phyloP scores from a whole-genome alignment of 2,888 invertebrate genomes.

The Apodemia zela region DNA sequence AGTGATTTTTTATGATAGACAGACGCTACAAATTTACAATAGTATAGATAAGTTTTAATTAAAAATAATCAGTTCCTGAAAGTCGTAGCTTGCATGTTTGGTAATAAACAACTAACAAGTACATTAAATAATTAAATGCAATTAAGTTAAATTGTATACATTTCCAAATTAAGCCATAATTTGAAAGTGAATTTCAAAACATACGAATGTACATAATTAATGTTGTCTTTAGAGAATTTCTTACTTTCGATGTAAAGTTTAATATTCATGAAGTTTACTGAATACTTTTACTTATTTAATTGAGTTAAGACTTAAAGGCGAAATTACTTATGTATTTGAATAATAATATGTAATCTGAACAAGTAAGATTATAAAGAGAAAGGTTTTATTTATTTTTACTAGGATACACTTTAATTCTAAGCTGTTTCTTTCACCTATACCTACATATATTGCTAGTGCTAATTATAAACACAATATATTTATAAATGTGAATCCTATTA shows the following conservation, averaged over 20 bases:
- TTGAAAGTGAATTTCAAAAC: slow-evolving; percentile 13
- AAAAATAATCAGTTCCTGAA: not conserved
- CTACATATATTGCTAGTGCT: too few relatives aligned
- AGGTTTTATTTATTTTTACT: too few relatives aligned
- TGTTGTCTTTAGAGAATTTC: not conserved
- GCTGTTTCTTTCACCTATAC: too few relatives aligned
- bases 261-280: not conserved
- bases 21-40: too few relatives aligned
- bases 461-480: too few relatives aligned
- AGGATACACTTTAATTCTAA: too few relatives aligned
- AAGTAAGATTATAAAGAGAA: too few relatives aligned
- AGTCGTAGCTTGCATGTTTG: not conserved
- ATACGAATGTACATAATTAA: slow-evolving; percentile 10
- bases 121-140: not conserved
- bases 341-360: too few relatives aligned
- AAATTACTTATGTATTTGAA: too few relatives aligned
- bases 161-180: slow-evolving; percentile 4
- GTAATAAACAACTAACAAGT: not conserved
- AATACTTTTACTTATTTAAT: slow-evolving; percentile 3
- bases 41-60: not conserved
- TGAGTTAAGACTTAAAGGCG: not conserved
- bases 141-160: not conserved
- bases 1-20: too few relatives aligned
- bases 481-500: too few relatives aligned
- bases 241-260: not conserved